Evolutionary conservation across 2,113 vertebrate species (phyloP).

Genomic region (Plotosus lineatus): DNA sequence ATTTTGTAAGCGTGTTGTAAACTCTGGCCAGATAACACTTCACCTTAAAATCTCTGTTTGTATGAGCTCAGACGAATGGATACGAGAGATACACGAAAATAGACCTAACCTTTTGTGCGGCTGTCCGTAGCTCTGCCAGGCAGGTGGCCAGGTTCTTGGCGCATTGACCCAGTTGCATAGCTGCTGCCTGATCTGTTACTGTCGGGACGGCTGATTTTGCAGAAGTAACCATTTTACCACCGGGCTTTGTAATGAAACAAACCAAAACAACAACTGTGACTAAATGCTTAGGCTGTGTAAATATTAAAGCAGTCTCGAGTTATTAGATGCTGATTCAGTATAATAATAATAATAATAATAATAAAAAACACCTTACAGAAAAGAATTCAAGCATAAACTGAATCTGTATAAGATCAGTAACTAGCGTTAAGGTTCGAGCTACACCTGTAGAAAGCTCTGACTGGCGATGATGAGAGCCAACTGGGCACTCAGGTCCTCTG

Average conservation of each 20-base stretch:
- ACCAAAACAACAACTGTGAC: constrained; percentile 33
- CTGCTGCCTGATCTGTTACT: constrained; percentile 92
- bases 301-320: not conserved
- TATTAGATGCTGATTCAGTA: too few species aligned
- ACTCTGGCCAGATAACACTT: not conserved
- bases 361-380: not conserved
- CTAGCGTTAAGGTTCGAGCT: not conserved
- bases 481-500: constrained; percentile 92
- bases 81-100: not conserved
- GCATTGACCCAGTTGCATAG: constrained; percentile 96
- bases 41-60: not conserved
- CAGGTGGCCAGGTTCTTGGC: constrained; percentile 97
- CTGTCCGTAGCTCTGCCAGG: constrained; percentile 89
- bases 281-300: not conserved
- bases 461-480: constrained; percentile 94
- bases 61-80: not conserved
- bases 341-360: not conserved
- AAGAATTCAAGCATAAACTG: not conserved
- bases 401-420: not conserved
- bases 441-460: constrained; percentile 95
- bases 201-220: constrained; percentile 95
- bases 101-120: constrained; percentile 86
- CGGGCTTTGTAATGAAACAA: constrained; percentile 75
- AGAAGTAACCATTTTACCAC: constrained; percentile 95
- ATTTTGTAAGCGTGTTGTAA: not conserved